Conservation (phyloP, 1,140 invertebrate genomes). For the Drosophila pseudoobscura region DNA sequence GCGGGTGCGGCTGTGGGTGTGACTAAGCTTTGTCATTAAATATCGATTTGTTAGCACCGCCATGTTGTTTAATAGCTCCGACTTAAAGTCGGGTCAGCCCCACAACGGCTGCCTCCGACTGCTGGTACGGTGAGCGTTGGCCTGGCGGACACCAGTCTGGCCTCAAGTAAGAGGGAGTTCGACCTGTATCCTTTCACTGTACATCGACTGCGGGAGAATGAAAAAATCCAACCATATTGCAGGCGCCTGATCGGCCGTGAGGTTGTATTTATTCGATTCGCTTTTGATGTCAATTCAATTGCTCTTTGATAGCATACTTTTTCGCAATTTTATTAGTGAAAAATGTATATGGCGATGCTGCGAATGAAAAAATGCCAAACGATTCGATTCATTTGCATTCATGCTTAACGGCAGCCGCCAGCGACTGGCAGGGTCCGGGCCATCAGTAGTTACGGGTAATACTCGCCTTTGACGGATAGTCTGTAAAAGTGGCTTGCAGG, state of each 20-base stretch:
- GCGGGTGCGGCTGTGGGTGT: slow-evolving; percentile 26
- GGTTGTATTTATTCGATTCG: slow-evolving; percentile 35
- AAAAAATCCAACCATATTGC: slow-evolving; percentile 10
- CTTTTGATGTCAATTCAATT: slow-evolving; percentile 34
- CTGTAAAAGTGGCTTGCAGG: neutral
- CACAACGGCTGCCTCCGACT: neutral
- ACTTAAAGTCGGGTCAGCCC: slow-evolving; percentile 11
- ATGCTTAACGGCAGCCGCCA: slow-evolving; percentile 23
- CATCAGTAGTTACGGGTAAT: slow-evolving; percentile 21
- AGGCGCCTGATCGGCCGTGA: neutral
- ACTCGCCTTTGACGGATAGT: neutral
- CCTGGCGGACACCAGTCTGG: no score
- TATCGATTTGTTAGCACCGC: slow-evolving; percentile 66
- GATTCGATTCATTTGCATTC: slow-evolving; percentile 38
- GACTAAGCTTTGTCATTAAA: slow-evolving; percentile 68
- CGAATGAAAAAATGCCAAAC: slow-evolving; percentile 35
- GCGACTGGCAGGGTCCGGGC: slow-evolving; percentile 28
- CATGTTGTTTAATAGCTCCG: slow-evolving; percentile 44
- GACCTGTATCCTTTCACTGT: no score
- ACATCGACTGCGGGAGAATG: slow-evolving; percentile 1
- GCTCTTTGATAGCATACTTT: slow-evolving; percentile 32
- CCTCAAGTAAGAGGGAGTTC: no score
- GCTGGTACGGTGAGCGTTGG: no score
- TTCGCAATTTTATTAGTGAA: slow-evolving; percentile 42
- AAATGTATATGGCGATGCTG: slow-evolving; percentile 29